Conservation (phyloP, 2,113 vertebrate genomes). For the Meriones unguiculatus region DNA sequence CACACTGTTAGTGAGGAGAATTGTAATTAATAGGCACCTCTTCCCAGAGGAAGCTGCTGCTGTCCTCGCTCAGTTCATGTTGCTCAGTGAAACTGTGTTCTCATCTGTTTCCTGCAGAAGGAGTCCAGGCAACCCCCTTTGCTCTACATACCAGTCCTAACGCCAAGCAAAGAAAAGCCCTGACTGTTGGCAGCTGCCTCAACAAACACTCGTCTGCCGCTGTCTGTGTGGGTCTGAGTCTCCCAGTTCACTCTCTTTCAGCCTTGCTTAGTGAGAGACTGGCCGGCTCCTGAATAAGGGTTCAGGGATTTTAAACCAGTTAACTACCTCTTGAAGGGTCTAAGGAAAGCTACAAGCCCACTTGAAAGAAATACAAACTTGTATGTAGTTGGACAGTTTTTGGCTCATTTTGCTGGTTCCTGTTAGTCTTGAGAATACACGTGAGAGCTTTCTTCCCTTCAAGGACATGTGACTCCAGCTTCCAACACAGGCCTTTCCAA, state of each 20-base stretch:
- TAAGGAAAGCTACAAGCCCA: background rate
- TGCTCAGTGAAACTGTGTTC: background rate
- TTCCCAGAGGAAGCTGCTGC: background rate
- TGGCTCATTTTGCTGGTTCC: background rate
- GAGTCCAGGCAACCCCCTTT: background rate
- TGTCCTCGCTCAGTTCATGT: background rate
- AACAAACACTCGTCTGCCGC: background rate
- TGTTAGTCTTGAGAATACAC: background rate
- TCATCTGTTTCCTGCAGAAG: background rate
- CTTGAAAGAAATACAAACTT: background rate
- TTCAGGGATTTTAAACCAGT: background rate
- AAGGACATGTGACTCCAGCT: background rate
- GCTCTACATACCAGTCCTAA: background rate
- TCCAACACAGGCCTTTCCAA: background rate
- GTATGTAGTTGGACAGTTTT: background rate
- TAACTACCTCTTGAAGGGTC: background rate
- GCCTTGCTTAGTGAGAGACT: background rate
- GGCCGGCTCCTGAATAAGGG: background rate
- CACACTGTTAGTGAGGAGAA: background rate
- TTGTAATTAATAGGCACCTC: background rate
- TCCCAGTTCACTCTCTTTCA: background rate
- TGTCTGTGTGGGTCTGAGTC: background rate
- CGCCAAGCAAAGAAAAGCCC: background rate
- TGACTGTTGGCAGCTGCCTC: background rate
- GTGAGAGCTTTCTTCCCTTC: background rate